These are phyloP conservation scores for Machaerirhynchus nigripectus DNA, from an alignment of 2,113 vertebrate genomes.

Conservation along the genomic window DNA sequence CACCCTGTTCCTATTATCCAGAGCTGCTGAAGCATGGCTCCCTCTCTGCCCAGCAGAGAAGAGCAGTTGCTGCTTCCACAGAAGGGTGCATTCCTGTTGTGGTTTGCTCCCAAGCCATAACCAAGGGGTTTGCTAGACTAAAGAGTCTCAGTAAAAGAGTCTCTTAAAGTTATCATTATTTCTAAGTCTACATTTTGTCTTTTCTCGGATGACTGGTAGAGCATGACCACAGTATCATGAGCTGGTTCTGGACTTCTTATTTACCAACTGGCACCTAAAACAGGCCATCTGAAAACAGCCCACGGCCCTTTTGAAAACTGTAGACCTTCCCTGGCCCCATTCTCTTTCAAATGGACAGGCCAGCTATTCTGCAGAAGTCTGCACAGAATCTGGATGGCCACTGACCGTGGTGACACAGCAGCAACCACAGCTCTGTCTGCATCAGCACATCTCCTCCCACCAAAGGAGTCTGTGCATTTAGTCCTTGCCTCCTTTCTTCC, in stretches of 20 bases:
- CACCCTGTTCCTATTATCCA: not conserved
- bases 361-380: not conserved
- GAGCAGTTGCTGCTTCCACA: not conserved
- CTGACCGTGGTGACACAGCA: not conserved
- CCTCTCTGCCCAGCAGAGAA: not conserved
- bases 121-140: fast-evolving
- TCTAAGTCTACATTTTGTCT: not conserved
- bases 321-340: not conserved
- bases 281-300: not conserved
- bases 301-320: not conserved
- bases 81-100: not conserved
- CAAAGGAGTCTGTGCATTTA: not conserved
- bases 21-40: not conserved
- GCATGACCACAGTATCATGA: not conserved
- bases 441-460: not conserved
- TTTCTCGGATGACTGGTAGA: not conserved
- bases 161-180: not conserved
- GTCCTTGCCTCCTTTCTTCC: not conserved
- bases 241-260: not conserved
- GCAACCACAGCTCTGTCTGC: not conserved
- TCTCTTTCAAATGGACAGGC: not conserved
- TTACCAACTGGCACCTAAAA: not conserved
- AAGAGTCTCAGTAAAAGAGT: not conserved
- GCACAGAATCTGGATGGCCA: not conserved
- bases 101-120: not conserved